A percentile compares a stretch with the other conserved stretches of the same genome.
phyloP scores from a whole-genome alignment of 2,113 vertebrate genomes.

The Merops nubicus region DNA sequence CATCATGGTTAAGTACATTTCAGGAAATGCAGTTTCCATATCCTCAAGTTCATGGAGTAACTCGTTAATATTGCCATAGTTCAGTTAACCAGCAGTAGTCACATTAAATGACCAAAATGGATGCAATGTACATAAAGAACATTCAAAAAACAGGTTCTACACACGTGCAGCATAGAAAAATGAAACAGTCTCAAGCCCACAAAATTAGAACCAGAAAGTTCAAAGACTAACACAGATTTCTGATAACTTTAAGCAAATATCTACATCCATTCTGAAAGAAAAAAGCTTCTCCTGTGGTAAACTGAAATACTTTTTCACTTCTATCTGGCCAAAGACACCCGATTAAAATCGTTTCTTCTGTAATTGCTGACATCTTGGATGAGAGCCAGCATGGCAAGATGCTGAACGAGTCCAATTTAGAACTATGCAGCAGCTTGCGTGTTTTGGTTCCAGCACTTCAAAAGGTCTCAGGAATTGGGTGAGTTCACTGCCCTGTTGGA shows the following conservation, averaged over 20 bases:
- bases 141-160: constrained; percentile 47
- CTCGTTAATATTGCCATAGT: background rate
- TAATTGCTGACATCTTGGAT: background rate
- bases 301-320: constrained; percentile 23
- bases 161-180: constrained; percentile 63
- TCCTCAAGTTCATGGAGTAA: constrained; percentile 29
- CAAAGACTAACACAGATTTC: constrained; percentile 26
- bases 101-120: constrained; percentile 27
- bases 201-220: constrained; percentile 48
- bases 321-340: background rate
- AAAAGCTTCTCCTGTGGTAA: constrained; percentile 59
- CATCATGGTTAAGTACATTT: constrained; percentile 45
- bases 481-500: background rate
- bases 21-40: constrained; percentile 62
- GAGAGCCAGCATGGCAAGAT: background rate
- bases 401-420: background rate
- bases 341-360: background rate
- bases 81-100: constrained; percentile 1
- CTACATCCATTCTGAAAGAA: constrained; percentile 66
- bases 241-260: constrained; percentile 60
- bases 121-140: constrained; percentile 51
- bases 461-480: background rate
- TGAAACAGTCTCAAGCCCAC: constrained; percentile 35
- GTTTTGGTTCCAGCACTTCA: background rate
- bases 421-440: background rate